Evolutionary conservation across 1,140 invertebrate species (phyloP).

Genomic region (Fopius arisanus): DNA sequence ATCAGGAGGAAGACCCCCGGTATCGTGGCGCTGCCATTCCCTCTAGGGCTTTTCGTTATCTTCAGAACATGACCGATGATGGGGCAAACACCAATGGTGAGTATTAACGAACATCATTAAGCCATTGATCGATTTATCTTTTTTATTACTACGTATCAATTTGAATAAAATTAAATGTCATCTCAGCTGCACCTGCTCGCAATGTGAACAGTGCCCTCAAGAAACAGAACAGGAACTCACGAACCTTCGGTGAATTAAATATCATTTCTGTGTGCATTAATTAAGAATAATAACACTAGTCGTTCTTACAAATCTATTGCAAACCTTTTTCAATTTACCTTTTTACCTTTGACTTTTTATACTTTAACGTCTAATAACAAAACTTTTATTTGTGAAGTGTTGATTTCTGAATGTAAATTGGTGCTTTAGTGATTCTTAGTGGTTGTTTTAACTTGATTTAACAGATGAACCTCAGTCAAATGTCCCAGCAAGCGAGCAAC

Average conservation of each 20-base stretch:
- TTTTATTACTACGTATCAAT: neutral
- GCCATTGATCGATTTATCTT: neutral
- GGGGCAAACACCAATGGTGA: constrained; percentile 43
- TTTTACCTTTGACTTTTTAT: too few relatives aligned
- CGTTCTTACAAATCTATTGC: too few relatives aligned
- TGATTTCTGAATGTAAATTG: neutral
- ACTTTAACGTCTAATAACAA: too few relatives aligned
- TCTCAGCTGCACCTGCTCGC: constrained; percentile 42
- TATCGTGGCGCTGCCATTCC: constrained; percentile 75
- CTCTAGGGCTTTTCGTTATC: constrained; percentile 73
- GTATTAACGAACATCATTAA: neutral
- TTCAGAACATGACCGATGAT: constrained; percentile 71
- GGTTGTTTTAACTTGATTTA: constrained; percentile 13
- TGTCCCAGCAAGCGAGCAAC: constrained; percentile 74
- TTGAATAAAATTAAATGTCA: constrained; percentile 29
- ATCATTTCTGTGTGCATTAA: neutral
- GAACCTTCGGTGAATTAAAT: constrained; percentile 52
- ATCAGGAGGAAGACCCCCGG: constrained; percentile 70
- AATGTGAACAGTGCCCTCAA: constrained; percentile 47
- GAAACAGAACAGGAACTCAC: constrained; percentile 59
- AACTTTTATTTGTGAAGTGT: too few relatives aligned
- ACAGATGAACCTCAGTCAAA: constrained; percentile 66
- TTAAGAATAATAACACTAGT: too few relatives aligned
- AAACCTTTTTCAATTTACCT: too few relatives aligned
- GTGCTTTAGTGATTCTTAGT: neutral